Evolutionary conservation across 2,797 vertebrate species (phyloP).

Genomic region (Chelonia mydas): DNA sequence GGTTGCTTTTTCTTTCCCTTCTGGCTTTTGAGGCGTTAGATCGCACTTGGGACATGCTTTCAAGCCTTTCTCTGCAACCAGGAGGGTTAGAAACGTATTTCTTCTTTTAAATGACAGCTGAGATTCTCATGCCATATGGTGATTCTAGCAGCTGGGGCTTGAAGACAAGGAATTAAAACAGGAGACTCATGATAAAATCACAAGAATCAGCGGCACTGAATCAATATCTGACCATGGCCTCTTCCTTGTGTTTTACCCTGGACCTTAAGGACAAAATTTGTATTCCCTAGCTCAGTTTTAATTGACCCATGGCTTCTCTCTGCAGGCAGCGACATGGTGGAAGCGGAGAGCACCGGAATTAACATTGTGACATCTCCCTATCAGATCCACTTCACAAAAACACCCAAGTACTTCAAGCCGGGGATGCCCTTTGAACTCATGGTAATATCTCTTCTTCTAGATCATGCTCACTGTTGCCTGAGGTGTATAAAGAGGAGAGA

Average conservation of each 20-base stretch:
- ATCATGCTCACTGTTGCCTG: no score
- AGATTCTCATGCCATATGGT: neutral
- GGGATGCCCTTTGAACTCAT: slow-evolving; percentile 82
- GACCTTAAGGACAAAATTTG: neutral
- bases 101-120: neutral
- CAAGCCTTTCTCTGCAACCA: neutral
- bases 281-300: no score
- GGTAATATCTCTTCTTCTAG: slow-evolving; percentile 58
- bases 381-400: slow-evolving; percentile 81
- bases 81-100: neutral
- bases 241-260: neutral
- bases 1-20: neutral
- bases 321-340: slow-evolving; percentile 83
- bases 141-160: neutral
- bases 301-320: neutral
- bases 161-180: neutral
- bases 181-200: neutral
- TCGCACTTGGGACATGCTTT: neutral
- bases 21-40: neutral
- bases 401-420: slow-evolving; percentile 81
- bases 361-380: slow-evolving; percentile 82
- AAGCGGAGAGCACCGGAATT: slow-evolving; percentile 69
- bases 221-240: neutral
- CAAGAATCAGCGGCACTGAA: neutral
- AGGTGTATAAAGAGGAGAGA: no score